Base-by-base conservation (phyloP, 2,888 invertebrate species). In the Harpalus rubripes region DNA sequence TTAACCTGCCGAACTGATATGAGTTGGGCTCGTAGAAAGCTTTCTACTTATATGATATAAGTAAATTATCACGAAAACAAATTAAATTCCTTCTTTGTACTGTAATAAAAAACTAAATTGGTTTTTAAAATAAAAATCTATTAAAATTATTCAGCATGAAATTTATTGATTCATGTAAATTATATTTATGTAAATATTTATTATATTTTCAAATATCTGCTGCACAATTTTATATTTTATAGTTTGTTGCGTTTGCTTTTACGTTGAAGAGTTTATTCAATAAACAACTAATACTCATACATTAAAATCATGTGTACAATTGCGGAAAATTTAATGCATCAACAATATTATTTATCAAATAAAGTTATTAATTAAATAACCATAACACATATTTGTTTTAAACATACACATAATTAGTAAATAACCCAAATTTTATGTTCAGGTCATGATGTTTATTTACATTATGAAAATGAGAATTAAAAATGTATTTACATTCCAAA, bases 401-500 rank as follows among this genome's bases (percentile, higher is more conserved):
- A 63, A 63, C 22, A 22, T 22, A 22, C 26, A 10, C 12, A 12
- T 63, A 63, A 63, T 63, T 18, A 63, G 22, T 63, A 26, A 63
- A 63, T 16, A 61, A 26, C 16, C 18, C 22, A 26, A 63, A 63
- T 63, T 63, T 63, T 26, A 18, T 63, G 10, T 63, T 12, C 10
- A 63, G 18, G 26, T 22, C 22, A 26, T 22, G 10, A 22, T 12
- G 26, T 22, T 26, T 63, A 63, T 63, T 63, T 12, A 3, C 16
- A 16, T 63, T 7, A 63, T 22, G 22, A 63, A 63, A 63, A 63
- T 22, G 18, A 5, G 16, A 22, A 63, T 22, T 63, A 63, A 63
- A 63, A 63, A 63, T 16, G 26, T 63, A 63, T 63, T 63, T 63
- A 52, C 63, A 63, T 63, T 63, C 22, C 63, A 63, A 63, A 63